Conservation (phyloP, 2,888 invertebrate genomes). For the Exephanes ischioxanthus region DNA sequence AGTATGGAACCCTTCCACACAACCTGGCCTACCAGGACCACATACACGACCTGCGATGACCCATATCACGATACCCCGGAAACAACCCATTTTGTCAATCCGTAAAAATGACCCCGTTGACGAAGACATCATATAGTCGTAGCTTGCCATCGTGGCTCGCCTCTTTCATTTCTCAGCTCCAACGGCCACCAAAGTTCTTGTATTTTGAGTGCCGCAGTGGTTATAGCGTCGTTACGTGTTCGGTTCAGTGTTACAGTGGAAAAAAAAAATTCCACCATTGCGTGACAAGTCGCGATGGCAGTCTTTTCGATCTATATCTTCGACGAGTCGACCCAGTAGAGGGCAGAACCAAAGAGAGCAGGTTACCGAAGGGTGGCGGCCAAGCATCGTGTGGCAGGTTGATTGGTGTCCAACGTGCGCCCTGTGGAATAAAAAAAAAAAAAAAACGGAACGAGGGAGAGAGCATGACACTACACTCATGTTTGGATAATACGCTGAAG, state of each 20-base stretch:
- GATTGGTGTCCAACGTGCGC: background rate
- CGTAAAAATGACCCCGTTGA: too few species aligned
- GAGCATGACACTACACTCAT: constrained; percentile 12
- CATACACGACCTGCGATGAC: too few species aligned
- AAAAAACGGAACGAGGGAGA: constrained; percentile 2
- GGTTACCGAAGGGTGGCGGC: background rate
- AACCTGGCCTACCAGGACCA: too few species aligned
- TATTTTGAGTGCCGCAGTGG: constrained; percentile 20
- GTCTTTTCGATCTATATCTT: constrained; percentile 59
- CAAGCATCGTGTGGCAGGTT: constrained; percentile 3
- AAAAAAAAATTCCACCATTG: constrained; percentile 62
- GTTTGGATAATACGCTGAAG: background rate
- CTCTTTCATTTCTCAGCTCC: background rate
- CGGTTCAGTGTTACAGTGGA: constrained; percentile 1
- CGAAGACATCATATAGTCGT: too few species aligned
- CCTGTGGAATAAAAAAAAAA: background rate
- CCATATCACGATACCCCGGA: too few species aligned
- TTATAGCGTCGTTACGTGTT: constrained; percentile 24
- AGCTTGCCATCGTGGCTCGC: background rate
- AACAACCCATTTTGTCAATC: too few species aligned
- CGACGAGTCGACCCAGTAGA: constrained; percentile 16
- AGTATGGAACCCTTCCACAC: background rate
- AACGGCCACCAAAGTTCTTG: background rate
- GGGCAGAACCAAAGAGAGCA: background rate
- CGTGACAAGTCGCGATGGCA: constrained; percentile 67